Conservation (phyloP, 2,797 vertebrate genomes). For the Eidolon dupreanum region DNA sequence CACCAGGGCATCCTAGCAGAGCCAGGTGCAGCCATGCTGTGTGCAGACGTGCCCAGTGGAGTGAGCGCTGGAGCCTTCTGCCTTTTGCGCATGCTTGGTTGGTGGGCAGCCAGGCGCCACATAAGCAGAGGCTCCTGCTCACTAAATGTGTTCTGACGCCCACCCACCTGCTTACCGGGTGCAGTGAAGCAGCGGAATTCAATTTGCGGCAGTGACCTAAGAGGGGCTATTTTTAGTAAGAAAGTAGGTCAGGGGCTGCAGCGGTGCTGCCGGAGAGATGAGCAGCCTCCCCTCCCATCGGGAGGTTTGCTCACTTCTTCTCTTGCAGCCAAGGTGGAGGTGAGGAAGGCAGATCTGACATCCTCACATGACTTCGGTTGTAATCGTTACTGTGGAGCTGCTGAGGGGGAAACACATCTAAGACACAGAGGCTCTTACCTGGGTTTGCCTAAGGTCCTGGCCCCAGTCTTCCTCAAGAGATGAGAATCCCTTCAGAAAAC, state of each 20-base stretch:
- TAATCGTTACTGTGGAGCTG: slow-evolving; percentile 27
- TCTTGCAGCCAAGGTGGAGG: not conserved
- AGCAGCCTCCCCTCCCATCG: slow-evolving; percentile 77
- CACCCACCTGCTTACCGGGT: slow-evolving; percentile 85
- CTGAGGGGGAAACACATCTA: not conserved
- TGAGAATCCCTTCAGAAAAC: not conserved
- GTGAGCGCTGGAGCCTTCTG: not conserved
- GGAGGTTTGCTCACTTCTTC: slow-evolving; percentile 71
- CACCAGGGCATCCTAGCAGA: too few species aligned
- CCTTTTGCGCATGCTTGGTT: not conserved
- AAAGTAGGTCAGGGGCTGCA: slow-evolving; percentile 93
- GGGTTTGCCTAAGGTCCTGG: not conserved
- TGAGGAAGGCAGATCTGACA: slow-evolving; percentile 59
- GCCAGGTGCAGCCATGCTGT: not conserved
- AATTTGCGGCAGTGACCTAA: slow-evolving; percentile 92
- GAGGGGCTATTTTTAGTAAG: slow-evolving; percentile 94
- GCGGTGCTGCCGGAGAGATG: slow-evolving; percentile 82
- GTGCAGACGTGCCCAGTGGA: not conserved
- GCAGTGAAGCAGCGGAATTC: slow-evolving; percentile 92
- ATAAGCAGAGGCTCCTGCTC: slow-evolving; percentile 75
- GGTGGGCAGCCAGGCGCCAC: not conserved
- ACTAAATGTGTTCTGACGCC: slow-evolving; percentile 74
- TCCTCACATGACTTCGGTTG: slow-evolving; percentile 54
- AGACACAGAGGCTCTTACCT: not conserved
- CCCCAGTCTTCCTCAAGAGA: not conserved